phyloP scores from a whole-genome alignment of 2,113 vertebrate species.

The Guaruba guarouba region DNA sequence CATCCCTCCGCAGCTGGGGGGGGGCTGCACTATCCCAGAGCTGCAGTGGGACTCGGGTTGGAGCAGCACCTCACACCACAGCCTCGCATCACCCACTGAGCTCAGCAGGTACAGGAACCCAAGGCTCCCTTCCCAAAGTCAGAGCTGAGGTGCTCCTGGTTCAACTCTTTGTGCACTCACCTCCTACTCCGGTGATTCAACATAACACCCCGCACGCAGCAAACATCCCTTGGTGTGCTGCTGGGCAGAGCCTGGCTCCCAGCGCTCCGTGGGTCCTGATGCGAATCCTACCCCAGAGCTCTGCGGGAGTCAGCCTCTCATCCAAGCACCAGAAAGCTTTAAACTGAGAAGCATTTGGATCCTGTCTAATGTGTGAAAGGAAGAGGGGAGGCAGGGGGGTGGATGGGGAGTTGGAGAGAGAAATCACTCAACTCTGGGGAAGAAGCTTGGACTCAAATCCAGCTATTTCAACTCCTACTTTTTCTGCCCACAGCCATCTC shows the following conservation, averaged over 20 bases:
- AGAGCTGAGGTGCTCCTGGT: not conserved
- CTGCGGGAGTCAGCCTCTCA: not conserved
- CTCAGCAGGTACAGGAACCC: accelerated
- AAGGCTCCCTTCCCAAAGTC: not conserved
- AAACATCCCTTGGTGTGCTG: accelerated
- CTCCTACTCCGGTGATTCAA: not conserved
- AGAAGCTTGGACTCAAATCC: constrained; percentile 5
- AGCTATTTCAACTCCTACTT: constrained; percentile 24
- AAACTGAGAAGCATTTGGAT: not conserved
- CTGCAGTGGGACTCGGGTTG: accelerated
- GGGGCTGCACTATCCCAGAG: not conserved
- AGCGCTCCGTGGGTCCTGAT: accelerated
- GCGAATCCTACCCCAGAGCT: not conserved
- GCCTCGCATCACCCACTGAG: accelerated
- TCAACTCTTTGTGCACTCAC: accelerated
- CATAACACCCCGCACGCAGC: accelerated
- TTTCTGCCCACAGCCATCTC: not conserved
- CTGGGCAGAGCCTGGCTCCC: not conserved
- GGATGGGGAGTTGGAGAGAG: not conserved
- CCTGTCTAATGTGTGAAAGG: not conserved
- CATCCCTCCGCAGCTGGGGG: accelerated
- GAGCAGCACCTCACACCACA: accelerated
- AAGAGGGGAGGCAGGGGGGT: not conserved
- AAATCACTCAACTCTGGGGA: not conserved
- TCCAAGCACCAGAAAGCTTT: not conserved